Conservation (phyloP, 2,888 invertebrate genomes). For the Orthosia incerta region DNA sequence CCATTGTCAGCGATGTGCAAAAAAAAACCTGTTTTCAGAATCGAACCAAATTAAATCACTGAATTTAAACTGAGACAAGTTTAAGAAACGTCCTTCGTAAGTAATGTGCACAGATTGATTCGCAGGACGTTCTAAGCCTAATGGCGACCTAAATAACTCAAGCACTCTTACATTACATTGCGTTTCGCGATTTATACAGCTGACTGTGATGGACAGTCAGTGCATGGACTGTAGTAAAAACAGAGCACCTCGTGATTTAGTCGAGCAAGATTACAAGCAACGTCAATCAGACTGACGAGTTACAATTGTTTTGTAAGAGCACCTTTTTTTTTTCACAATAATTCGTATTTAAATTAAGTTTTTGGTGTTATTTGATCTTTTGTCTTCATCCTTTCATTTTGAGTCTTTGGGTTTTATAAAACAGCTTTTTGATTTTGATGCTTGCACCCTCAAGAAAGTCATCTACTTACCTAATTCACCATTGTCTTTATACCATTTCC, state of each 20-base stretch:
- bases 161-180: slow-evolving; percentile 51
- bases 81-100: slow-evolving; percentile 27
- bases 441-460: neutral
- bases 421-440: neutral
- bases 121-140: slow-evolving; percentile 57
- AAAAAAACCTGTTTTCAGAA: neutral
- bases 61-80: neutral
- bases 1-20: too few species aligned
- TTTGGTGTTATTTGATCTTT: neutral
- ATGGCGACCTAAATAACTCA: slow-evolving; percentile 65
- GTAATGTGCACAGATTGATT: slow-evolving; percentile 49
- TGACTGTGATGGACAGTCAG: slow-evolving; percentile 12
- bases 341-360: neutral
- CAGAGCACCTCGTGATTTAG: slow-evolving; percentile 29
- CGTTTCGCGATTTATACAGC: slow-evolving; percentile 46
- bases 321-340: slow-evolving; percentile 2
- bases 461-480: neutral
- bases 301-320: slow-evolving; percentile 42
- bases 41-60: neutral
- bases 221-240: slow-evolving; percentile 16
- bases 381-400: neutral
- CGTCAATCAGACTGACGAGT: slow-evolving; percentile 67
- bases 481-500: neutral
- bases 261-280: slow-evolving; percentile 55
- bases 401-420: neutral